Evolutionary conservation across 2,888 invertebrate species (phyloP).

Genomic region (Euzetes globulus): DNA sequence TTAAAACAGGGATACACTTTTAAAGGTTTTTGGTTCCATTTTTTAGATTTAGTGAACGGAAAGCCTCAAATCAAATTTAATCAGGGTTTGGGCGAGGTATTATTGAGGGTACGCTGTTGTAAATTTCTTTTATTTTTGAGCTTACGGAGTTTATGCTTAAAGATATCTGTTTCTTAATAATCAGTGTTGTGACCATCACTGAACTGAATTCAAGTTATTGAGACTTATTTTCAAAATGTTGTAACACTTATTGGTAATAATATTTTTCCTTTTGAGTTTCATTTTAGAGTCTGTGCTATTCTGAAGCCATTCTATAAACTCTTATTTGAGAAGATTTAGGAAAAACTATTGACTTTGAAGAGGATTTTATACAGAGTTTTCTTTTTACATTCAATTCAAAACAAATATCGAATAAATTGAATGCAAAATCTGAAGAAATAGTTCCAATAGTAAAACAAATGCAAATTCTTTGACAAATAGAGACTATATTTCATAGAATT

Average conservation of each 20-base stretch:
- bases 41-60: too few relatives aligned
- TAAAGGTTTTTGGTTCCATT: too few relatives aligned
- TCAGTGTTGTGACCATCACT: too few relatives aligned
- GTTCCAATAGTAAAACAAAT: neutral
- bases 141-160: too few relatives aligned
- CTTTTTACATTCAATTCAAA: neutral
- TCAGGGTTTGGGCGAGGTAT: too few relatives aligned
- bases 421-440: neutral
- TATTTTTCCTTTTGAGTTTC: neutral
- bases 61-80: too few relatives aligned
- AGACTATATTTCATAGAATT: neutral
- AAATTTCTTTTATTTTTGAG: too few relatives aligned
- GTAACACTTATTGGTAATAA: neutral
- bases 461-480: neutral
- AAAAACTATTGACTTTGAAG: constrained; percentile 6
- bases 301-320: neutral
- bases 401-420: constrained; percentile 5
- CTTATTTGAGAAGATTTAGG: neutral
- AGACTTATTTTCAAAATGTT: too few relatives aligned
- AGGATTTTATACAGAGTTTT: neutral
- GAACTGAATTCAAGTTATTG: too few relatives aligned
- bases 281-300: neutral
- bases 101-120: too few relatives aligned
- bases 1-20: too few relatives aligned
- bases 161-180: too few relatives aligned